Base-by-base conservation (phyloP, 1,140 invertebrate genomes). In the Acyrthosiphon pisum region DNA sequence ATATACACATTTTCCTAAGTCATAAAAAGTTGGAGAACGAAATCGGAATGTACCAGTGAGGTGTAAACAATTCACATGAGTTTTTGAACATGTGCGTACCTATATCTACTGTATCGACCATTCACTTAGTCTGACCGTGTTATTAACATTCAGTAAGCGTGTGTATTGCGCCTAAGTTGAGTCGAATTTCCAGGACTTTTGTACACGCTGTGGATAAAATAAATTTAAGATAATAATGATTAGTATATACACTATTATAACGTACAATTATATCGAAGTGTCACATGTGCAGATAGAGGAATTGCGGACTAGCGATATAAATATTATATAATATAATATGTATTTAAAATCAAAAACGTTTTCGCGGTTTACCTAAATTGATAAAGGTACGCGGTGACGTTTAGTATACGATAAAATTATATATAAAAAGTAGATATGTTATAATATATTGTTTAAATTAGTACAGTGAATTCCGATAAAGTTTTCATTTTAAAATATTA, bases 11-110 rank as follows among this genome's bases (percentile, higher is more conserved):
- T 35, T 48, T 53, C 30, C 20, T 26, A 23, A 56, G 56, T 90
- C 56, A 41, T 41, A 90, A 90, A 90, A 90, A 60, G 56, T 53
- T 37, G 9, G 50, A 90, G 22, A 90, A 86, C 18, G 23, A 90
- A 90, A 90, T 35, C 88, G 88, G n/a, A 89, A 89, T 22, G 87
- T 37, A 89, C 88, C 20, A 90, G 88, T n/a, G n/a, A 37, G 87
- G 87, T 50, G 87, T 50, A 89, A 89, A 89, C 83, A 84, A 84
- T 84, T 83, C 81, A 41, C 81, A 83, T 41, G 81, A 83, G 37
- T 41, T 84, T 84, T 84, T 41, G 37, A 84, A 41, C 76, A 83
- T 20, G 76, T 37, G 35, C 35, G 35, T 83, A 83, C 22, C n/a
- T 35, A 76, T 83, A 53, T 23, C 3, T 53, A 83, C 35, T 83